Conservation (phyloP, 1,140 invertebrate genomes). For the Charaxes varanes region DNA sequence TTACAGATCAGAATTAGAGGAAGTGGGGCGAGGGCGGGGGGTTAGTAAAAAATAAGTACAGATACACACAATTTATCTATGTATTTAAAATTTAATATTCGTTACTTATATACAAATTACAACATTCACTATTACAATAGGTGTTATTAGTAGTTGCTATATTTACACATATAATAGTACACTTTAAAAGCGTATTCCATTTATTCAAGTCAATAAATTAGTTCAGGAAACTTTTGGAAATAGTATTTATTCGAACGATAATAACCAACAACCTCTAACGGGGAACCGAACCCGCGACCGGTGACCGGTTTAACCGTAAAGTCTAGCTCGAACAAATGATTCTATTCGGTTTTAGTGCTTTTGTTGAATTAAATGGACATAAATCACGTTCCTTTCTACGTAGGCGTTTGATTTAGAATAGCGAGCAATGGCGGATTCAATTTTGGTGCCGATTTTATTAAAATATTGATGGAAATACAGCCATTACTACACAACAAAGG, state of each 20-base stretch:
- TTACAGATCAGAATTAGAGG: no score
- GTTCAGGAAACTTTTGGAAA: constrained; percentile 62
- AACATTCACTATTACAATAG: constrained; percentile 73
- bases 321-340: constrained; percentile 9
- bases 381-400: not conserved
- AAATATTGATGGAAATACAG: no score
- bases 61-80: constrained; percentile 63
- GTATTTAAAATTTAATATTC: constrained; percentile 74
- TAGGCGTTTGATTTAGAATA: no score
- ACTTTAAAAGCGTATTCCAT: constrained; percentile 70
- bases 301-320: constrained; percentile 23
- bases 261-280: constrained; percentile 32
- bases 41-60: constrained; percentile 35
- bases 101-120: constrained; percentile 74
- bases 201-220: constrained; percentile 67
- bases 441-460: no score
- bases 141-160: constrained; percentile 70
- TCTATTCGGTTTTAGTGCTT: not conserved
- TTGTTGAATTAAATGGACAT: no score
- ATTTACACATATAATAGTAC: constrained; percentile 70
- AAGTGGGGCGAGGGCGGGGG: not conserved
- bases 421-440: no score
- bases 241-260: constrained; percentile 38
- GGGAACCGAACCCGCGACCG: constrained; percentile 22
- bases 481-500: no score